Base-by-base conservation (phyloP, 2,113 vertebrate species). In the Seriola rivoliana region DNA sequence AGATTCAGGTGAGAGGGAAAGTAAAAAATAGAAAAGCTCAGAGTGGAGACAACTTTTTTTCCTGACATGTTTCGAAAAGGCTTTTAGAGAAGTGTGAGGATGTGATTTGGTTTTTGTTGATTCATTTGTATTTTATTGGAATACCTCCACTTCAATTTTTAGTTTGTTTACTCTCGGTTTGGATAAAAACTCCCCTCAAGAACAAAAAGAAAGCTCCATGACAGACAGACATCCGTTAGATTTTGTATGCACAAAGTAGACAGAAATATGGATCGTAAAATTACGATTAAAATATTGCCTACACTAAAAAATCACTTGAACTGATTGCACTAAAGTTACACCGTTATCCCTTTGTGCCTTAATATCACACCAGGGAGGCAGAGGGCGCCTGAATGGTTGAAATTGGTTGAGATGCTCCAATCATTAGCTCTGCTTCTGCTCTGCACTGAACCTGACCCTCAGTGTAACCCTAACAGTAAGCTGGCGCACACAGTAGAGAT, bases 391-490 rank as follows among this genome's bases (percentile, higher is more conserved):
- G 44, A 71, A 54, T 1, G 0, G 40, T 32, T 48, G 17, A 65
- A 68, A 69, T 55, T 1, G 0, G 25, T 34, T 50, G 19, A 65
- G 68, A 65, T 34, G 8, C 23, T 48, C 25, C 2, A 5, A 36
- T 32, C 36, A 29, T 50, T 50, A 69, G 12, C 59, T 25, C 4
- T 19, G 52, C 63, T 44, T 8, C 44, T 46, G 21, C 79, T 74
- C 32, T 11, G 60, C 78, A 65, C 66, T 55, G 52, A 80, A 69
- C 21, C 38, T 60, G 11, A 63, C 29, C 36, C 21, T 48, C 40
- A 71, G 70, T 50, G 42, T 67, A 36, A 69, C 57, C 55, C 64
- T 9, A 8, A 38, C 52, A 54, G 38, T 10, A 66, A 71, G 63
- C 60, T 75, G 9, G 8, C 3, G 4, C 52, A 55, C 62, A 59